Base-by-base conservation (phyloP, 2,888 invertebrate species). In the Epinotia demarniana region DNA sequence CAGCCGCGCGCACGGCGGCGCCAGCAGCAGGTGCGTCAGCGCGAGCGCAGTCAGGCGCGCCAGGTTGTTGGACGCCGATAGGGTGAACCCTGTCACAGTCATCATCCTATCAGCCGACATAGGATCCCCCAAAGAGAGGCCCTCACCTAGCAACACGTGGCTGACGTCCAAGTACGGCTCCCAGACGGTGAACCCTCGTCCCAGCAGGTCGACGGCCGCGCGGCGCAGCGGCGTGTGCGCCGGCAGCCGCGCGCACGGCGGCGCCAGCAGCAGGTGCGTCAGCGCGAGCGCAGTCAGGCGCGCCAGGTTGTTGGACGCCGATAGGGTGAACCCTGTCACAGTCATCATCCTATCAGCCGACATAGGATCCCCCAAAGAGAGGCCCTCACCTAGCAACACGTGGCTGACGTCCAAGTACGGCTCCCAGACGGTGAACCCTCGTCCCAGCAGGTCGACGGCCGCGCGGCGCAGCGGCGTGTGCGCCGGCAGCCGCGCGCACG, bases 371-470 rank as follows among this genome's bases (percentile, higher is more conserved):
- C n/a, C n/a, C n/a, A 39, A 9, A 39, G 39, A 39, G 39, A 9
- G 9, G 9, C 39, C 9, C 55, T 63, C 61, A 92, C 93, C 93
- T 0, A 93, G 77, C 19, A 94, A 76, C 0, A 93, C 93, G 61
- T 92, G 92, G 78, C 92, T 92, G 77, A 92, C 93, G 77, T 94
- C 93, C 39, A 93, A 77, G 53, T 99, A 99, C 0, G 99, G 99
- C 87, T 99, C 99, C 99, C 99, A 99, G 0, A 99, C 99, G 0
- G 98, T 98, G 91, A 99, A 99, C 5, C 99, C 99, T 62, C 99
- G 95, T 0, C 99, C 99, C 79, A 99, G 96, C 78, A 99, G 95
- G 95, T 99, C 99, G 62, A 99, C 98, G 0, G 99, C 99, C 13
- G 99, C 99, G 77, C 99, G 95, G 3, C 99, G 95, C 64, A 99